Evolutionary conservation across 2,113 vertebrate species (phyloP).

Genomic region (Martes martes): DNA sequence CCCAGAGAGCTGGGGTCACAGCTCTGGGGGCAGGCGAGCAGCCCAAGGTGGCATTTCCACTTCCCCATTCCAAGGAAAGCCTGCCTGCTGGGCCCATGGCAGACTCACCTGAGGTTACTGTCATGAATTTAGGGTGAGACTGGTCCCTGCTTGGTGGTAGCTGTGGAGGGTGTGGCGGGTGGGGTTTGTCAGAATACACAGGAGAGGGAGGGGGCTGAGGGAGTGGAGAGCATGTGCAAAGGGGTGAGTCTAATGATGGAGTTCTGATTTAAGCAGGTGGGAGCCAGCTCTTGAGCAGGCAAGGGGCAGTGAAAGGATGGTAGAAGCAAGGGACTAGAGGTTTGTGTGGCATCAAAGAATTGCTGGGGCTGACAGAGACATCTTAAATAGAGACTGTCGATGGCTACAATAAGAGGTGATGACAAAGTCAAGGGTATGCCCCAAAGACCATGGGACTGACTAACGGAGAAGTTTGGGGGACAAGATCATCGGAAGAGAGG

Average conservation of each 20-base stretch:
- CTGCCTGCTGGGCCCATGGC: not conserved
- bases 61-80: not conserved
- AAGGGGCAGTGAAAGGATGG: not conserved
- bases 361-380: not conserved
- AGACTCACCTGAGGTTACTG: not conserved
- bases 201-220: not conserved
- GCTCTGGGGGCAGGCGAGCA: not conserved
- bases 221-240: not conserved
- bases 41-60: not conserved
- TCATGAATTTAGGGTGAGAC: not conserved
- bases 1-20: rapidly evolving
- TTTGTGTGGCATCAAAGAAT: not conserved
- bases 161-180: not conserved
- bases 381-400: not conserved
- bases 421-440: not conserved
- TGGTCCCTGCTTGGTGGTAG: not conserved
- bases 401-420: not conserved
- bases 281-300: not conserved
- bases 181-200: not conserved
- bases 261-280: not conserved
- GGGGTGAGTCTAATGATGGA: not conserved
- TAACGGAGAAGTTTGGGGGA: not conserved
- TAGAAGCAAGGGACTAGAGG: not conserved
- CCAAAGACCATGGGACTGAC: not conserved
- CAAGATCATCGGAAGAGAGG: not conserved